Evolutionary conservation across 2,113 vertebrate genomes (phyloP), one percentile per base, ranked within the genome.

Genomic region (Tragelaphus strepsiceros): DNA sequence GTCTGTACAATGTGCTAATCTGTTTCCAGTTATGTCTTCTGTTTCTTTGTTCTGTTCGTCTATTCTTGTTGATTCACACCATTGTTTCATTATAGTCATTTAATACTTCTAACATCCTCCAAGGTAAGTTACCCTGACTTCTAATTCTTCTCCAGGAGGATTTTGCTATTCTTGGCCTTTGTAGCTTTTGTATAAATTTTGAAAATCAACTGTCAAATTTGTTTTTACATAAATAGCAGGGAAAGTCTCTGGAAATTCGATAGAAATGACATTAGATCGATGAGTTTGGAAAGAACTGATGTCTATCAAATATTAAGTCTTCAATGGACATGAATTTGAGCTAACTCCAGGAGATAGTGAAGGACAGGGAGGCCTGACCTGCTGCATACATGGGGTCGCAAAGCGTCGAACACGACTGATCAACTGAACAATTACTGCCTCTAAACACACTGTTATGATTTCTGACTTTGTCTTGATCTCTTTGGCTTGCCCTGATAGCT

Each of bases 391-490:
- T 26, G 71, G 71, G 39, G 39, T 77, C 3, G 1, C 39, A 39
- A 77, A 77, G 39, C 0, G 0, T 26, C 1, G 0, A 39, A 26
- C 22, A 77, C 0, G 19, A 74, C 67, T 15, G 39, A 43, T 12
- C 22, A 77, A 26, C 71, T 43, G 39, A 77, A 7, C 39, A 15
- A 26, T 13, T 15, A 43, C 39, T 26, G 71, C 46, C 49, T 64
- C 58, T 81, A 59, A 19, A 17, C n/a, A 71, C 17, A 54, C 16
- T 51, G 85, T 30, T 56, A 49, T 3, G 7, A 16, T 61, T 91
- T 67, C 8, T 58, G 39, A 24, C 32, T 67, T 74, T 13, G 35
- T 56, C 88, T 46, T 46, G 51, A 59, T 28, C n/a, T 28, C 26
- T 28, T 49, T 28, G 12, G 15, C 15, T 81, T 86, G 28, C 46